Base-by-base conservation (phyloP, 2,888 invertebrate genomes). In the Spodoptera picta region DNA sequence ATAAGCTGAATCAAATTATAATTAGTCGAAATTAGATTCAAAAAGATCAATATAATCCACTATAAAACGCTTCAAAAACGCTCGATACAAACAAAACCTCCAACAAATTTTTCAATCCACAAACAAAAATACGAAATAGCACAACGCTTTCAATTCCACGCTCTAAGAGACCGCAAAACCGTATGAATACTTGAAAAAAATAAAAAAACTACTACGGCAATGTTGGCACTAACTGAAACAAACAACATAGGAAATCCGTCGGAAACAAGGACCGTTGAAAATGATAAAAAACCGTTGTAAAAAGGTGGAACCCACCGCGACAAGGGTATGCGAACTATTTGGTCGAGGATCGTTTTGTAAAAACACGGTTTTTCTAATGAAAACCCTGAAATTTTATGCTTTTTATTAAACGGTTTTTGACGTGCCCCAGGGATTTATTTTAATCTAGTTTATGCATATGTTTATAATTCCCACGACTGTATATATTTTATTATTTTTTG, bases 171-270 rank as follows among this genome's bases (percentile, higher is more conserved):
- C 51, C 69, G 55, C 67, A 59, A 69, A 69, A 69, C 52, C 58
- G 49, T 56, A 62, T 62, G 46, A 61, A 62, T 68, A 55, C 58
- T 57, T 57, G 54, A 36, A 65, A 60, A 65, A 65, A 57, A 49
- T 14, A 70, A 58, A 41, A 45, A 48, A 7, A 50, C 24, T 60
- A 57, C 69, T 56, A 53, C 52, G 48, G 62, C 62, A 66, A 62
- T 69, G 78, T 69, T 75, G 48, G 66, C 77, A 73, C 79, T 79
- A 80, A 81, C 78, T 77, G 80, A 84, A 85, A 86, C 77, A 84
- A 83, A 86, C 81, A 75, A 74, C 65, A 64, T 74, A 69, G 81
- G 75, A 82, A 82, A 84, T 82, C 77, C 77, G 69, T 58, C 65
- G 71, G 73, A 79, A 83, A 82, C 82, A 59, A 80, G 73, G 70